Evolutionary conservation across 2,113 vertebrate species (phyloP).

Genomic region (Pterophyllum scalare): DNA sequence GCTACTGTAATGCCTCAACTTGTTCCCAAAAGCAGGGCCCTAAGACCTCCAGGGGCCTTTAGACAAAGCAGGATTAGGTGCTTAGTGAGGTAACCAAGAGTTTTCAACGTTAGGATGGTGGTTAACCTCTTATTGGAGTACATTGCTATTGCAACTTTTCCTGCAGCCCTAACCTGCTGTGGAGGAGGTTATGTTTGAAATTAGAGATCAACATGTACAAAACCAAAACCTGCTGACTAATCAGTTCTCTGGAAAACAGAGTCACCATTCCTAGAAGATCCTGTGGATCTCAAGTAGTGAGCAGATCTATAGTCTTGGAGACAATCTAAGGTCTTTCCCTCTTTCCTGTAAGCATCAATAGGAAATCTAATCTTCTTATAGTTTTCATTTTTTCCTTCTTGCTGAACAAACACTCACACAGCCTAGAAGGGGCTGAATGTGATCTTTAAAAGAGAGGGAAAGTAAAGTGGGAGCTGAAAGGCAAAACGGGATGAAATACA

Average conservation of each 20-base stretch:
- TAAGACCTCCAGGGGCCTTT: constrained; percentile 16
- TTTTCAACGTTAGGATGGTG: not conserved
- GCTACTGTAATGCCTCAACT: constrained; percentile 29
- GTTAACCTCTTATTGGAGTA: not conserved
- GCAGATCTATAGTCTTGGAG: not conserved
- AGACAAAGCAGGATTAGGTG: constrained; percentile 3
- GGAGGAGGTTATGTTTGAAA: not conserved
- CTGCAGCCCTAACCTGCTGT: not conserved
- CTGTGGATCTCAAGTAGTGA: not conserved
- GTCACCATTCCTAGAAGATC: not conserved
- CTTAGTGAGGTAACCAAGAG: not conserved
- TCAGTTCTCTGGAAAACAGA: not conserved
- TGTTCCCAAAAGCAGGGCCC: constrained; percentile 15
- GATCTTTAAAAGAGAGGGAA: not conserved
- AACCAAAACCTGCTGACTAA: not conserved
- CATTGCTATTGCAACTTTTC: not conserved
- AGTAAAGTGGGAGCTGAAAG: not conserved
- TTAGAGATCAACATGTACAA: not conserved
- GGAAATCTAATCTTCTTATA: not conserved
- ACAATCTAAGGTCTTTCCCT: not conserved
- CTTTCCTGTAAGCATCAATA: not conserved
- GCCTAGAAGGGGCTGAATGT: not conserved
- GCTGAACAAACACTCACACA: not conserved
- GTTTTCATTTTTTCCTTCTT: not conserved
- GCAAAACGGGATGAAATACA: not conserved